Evolutionary conservation across 2,888 invertebrate species (phyloP), one percentile per base, ranked within the genome.

Genomic region (Synanthedon tipuliformis): DNA sequence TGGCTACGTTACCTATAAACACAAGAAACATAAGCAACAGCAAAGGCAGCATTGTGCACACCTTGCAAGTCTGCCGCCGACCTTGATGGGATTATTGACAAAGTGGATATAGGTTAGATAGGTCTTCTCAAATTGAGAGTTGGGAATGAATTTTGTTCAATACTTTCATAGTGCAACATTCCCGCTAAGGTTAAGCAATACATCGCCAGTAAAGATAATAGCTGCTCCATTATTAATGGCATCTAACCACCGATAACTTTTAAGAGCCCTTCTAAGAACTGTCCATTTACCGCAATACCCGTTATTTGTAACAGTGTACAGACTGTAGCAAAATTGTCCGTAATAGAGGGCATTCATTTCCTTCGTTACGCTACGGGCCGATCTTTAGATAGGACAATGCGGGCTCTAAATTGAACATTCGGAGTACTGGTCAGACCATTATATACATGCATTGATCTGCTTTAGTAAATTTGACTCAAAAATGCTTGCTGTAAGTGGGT

Each of bases 401-500:
- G 81, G 82, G 83, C 69, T 72, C 72, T 75, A 75, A 78, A 83
- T 81, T 78, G 80, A 75, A 64, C 72, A 77, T 71, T 68, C 69
- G 71, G 68, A 66, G 68, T 69, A 34, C 64, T 67, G 64, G 63
- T 63, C 73, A 68, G 72, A 77, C 75, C 75, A 80, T 82, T 76
- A 78, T 79, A 81, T 78, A 77, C 79, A 73, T 73, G 78, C 74
- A 74, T 73, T 71, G 78, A 81, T 76, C 72, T 76, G 81, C 81
- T 80, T 82, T 83, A 84, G 81, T 82, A 75, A 73, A 69, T 59
- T 66, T 70, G 60, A 79, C 80, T 80, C 78, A 80, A 80, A 81
- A 79, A 80, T 79, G 75, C 73, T 75, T 79, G 71, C 68, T 65
- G 66, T 76, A 85, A 82, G 70, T 84, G 74, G 85, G 84, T 81